A percentile compares a stretch with the other conserved stretches of the same genome.
phyloP scores from a whole-genome alignment of 2,797 vertebrate species.

The Chloroceryle inda region DNA sequence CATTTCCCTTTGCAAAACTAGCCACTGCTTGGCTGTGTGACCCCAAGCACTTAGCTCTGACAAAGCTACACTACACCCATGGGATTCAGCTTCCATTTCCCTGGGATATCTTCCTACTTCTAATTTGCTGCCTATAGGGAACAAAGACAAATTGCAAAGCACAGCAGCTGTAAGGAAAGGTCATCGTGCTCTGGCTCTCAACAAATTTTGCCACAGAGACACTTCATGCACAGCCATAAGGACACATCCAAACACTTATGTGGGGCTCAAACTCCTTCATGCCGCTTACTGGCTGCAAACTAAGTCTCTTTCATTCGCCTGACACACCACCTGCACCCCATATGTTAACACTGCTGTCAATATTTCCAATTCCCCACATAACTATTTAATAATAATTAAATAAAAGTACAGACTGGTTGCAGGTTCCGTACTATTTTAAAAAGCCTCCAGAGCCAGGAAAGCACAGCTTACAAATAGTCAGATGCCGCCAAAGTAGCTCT shows the following conservation, averaged over 20 bases:
- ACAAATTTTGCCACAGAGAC: background rate
- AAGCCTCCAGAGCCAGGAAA: constrained; percentile 52
- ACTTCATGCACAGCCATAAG: background rate
- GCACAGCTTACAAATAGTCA: constrained; percentile 36
- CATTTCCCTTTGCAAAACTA: background rate
- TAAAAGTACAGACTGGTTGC: constrained; percentile 62
- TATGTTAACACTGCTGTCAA: constrained; percentile 68
- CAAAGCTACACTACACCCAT: background rate
- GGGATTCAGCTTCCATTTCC: constrained; percentile 44
- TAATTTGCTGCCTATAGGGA: constrained; percentile 21
- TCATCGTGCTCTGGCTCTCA: background rate
- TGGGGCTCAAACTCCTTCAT: constrained; percentile 31
- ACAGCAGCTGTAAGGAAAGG: constrained; percentile 27
- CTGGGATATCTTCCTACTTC: constrained; percentile 16
- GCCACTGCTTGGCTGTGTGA: background rate
- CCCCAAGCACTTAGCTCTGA: constrained; percentile 22
- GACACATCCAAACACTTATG: background rate
- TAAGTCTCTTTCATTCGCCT: constrained; percentile 34
- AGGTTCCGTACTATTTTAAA: constrained; percentile 58
- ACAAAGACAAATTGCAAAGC: constrained; percentile 31
- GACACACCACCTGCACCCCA: constrained; percentile 68
- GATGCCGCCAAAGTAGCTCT: background rate
- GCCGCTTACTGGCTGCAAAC: constrained; percentile 54
- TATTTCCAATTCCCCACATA: constrained; percentile 64
- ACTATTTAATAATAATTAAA: constrained; percentile 76